These are phyloP conservation scores for Sardinella longiceps DNA, from an alignment of 2,797 vertebrate species.

Conservation along the genomic window DNA sequence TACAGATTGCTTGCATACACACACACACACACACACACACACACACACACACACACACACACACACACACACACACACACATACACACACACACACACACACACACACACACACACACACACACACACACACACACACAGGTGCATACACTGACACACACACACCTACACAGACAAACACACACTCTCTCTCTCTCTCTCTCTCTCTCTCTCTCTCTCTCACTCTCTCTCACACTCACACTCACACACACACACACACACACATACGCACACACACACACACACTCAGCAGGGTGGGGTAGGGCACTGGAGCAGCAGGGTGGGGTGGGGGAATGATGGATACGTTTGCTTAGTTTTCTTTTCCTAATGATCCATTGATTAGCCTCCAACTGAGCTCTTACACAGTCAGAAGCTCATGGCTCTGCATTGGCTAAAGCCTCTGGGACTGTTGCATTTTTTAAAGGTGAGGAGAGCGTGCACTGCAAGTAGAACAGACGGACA, in stretches of 20 bases:
- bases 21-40: slow-evolving; percentile 13
- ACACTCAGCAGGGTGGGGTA: slow-evolving; percentile 46
- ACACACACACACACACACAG: slow-evolving; percentile 35
- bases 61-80: background rate
- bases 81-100: background rate
- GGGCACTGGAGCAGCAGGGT: slow-evolving; percentile 59
- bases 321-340: slow-evolving; percentile 52
- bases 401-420: slow-evolving; percentile 1
- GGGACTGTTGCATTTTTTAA: slow-evolving; percentile 26
- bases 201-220: background rate
- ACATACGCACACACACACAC: slow-evolving; percentile 39
- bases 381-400: slow-evolving; percentile 57
- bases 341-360: slow-evolving; percentile 74
- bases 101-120: slow-evolving; percentile 23
- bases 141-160: background rate
- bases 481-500: slow-evolving; percentile 6
- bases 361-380: slow-evolving; percentile 76
- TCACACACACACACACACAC: background rate
- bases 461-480: slow-evolving; percentile 24
- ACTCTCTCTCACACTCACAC: background rate
- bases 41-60: slow-evolving; percentile 33
- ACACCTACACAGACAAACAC: background rate
- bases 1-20: background rate
- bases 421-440: slow-evolving; percentile 23
- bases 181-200: background rate